phyloP scores from a whole-genome alignment of 2,797 vertebrate genomes.

The Martes flavigula region DNA sequence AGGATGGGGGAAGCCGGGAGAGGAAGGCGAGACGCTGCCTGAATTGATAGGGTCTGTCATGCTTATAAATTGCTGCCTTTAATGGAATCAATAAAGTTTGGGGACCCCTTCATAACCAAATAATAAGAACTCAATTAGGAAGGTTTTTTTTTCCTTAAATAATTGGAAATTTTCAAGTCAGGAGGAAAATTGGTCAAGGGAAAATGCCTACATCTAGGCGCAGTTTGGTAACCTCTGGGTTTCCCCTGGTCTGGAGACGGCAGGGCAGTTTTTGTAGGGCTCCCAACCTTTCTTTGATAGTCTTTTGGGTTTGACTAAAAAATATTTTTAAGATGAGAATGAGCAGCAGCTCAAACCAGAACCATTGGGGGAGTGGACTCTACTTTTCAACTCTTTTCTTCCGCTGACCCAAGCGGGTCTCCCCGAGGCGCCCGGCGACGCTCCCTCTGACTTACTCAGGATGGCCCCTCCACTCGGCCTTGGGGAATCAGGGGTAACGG shows the following conservation, averaged over 20 bases:
- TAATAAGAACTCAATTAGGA: slow-evolving; percentile 58
- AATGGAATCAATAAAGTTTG: slow-evolving; percentile 81
- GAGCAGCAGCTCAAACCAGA: slow-evolving; percentile 28
- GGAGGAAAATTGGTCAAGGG: not conserved
- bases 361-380: not conserved
- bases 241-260: slow-evolving; percentile 5
- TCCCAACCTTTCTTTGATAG: not conserved
- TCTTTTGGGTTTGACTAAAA: slow-evolving; percentile 25
- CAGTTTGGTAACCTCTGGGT: not conserved
- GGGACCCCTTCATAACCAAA: slow-evolving; percentile 64
- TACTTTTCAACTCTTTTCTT: slow-evolving; percentile 57
- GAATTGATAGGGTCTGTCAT: slow-evolving; percentile 80
- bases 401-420: not conserved
- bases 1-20: not conserved
- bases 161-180: slow-evolving; percentile 45
- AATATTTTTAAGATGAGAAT: slow-evolving; percentile 55
- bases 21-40: not conserved
- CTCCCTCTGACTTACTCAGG: not conserved
- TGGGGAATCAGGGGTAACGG: not conserved
- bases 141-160: not conserved
- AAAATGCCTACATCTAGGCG: not conserved
- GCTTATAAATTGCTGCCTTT: slow-evolving; percentile 78
- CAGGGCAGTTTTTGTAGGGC: not conserved
- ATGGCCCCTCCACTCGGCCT: not conserved
- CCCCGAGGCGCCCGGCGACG: not conserved